A percentile compares a stretch with the other conserved stretches of the same genome.
Conservation (phyloP, 64 coral and sea anemone species). For the Dendronephthya gigantea region DNA sequence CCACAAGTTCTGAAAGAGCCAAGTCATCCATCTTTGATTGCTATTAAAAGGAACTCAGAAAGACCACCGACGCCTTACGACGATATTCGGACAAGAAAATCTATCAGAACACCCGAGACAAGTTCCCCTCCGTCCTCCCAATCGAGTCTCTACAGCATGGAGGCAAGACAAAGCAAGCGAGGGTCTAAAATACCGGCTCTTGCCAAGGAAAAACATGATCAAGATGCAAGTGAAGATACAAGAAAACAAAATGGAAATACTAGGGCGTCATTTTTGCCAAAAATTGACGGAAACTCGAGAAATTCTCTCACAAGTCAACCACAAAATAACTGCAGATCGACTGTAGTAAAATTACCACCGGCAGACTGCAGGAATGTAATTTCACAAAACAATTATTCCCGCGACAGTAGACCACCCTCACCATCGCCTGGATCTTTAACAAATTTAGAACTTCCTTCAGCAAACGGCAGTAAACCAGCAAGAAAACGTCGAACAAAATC, state of each 20-base stretch:
- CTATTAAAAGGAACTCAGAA: background rate
- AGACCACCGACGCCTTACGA: conserved; percentile 5
- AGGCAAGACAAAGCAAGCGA: background rate
- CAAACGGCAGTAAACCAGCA: background rate
- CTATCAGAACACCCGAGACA: background rate
- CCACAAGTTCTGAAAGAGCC: conserved; percentile 17
- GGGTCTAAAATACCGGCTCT: conserved; percentile 5
- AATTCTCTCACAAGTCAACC: background rate
- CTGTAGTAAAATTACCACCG: background rate
- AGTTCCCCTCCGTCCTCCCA: background rate
- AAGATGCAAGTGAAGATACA: background rate
- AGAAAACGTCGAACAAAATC: background rate
- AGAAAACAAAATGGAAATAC: background rate
- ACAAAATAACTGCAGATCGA: background rate
- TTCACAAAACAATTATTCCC: background rate
- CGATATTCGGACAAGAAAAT: background rate
- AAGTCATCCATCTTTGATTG: background rate
- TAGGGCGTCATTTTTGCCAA: background rate
- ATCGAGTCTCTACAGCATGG: background rate
- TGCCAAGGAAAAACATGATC: background rate
- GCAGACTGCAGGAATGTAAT: conserved; percentile 3
- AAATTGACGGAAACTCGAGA: conserved; percentile 2
- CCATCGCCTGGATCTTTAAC: background rate
- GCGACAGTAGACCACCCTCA: background rate
- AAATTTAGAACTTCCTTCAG: background rate